Percentiles rank a stretch among this genome's conserved stretches.
These are phyloP conservation scores for Ceraclea dissimilis DNA, from an alignment of 2,888 invertebrate genomes.

Conservation along the genomic window DNA sequence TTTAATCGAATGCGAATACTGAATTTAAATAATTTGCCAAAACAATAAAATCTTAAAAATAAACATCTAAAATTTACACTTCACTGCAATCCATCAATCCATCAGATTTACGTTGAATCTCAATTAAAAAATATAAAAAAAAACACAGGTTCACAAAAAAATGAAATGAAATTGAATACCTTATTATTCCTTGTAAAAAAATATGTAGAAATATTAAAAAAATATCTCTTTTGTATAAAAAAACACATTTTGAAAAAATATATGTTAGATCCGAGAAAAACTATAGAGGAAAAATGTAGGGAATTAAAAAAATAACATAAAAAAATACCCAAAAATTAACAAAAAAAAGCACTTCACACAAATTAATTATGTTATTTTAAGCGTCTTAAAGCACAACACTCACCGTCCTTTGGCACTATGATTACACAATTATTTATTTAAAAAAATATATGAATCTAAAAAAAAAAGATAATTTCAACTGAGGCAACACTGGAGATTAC, in stretches of 20 bases:
- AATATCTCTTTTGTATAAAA: no score
- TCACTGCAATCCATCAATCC: no score
- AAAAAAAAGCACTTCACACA: conserved; percentile 9
- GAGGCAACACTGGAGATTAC: neutral
- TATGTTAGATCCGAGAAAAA: neutral
- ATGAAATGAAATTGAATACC: no score
- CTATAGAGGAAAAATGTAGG: neutral
- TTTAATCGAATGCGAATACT: no score
- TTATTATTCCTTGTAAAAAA: no score
- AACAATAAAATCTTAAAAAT: no score
- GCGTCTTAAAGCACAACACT: conserved; percentile 13
- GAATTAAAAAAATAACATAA: neutral
- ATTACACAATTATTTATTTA: conserved; percentile 3
- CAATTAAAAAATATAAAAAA: no score
- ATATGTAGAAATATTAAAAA: no score
- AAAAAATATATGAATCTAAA: neutral
- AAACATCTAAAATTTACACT: no score
- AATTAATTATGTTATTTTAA: conserved; percentile 13
- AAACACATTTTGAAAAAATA: neutral
- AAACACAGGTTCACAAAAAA: no score
- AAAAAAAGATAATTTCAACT: neutral
- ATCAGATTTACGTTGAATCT: no score
- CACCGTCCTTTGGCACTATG: conserved; percentile 13
- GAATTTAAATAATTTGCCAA: no score
- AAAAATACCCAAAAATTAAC: neutral